A percentile compares a stretch with the other conserved stretches of the same genome.
These are phyloP conservation scores for Arothron firmamentum DNA, from an alignment of 2,113 vertebrate species.

Conservation along the genomic window DNA sequence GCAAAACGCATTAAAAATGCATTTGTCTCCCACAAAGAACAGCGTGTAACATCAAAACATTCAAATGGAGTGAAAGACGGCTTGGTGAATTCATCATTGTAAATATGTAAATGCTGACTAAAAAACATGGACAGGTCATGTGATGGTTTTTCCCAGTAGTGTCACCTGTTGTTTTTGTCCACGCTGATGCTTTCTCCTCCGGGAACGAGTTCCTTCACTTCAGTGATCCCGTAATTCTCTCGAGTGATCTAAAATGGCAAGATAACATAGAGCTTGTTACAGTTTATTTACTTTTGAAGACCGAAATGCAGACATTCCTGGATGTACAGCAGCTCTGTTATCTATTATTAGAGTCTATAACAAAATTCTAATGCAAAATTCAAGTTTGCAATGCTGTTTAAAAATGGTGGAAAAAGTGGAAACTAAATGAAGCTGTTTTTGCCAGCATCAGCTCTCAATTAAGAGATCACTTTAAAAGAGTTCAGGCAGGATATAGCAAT, in stretches of 20 bases:
- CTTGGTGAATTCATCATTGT: neutral
- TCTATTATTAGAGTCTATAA: neutral
- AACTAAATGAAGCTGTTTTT: too few relatives aligned
- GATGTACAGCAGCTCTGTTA: neutral
- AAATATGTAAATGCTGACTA: neutral
- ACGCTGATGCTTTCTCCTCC: conserved; percentile 85
- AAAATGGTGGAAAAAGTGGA: too few relatives aligned
- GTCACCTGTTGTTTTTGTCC: conserved; percentile 86
- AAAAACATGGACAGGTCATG: neutral
- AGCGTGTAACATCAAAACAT: neutral
- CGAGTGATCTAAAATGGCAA: conserved; percentile 82
- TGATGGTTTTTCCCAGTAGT: neutral
- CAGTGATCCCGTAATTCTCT: conserved; percentile 89
- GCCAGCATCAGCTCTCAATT: too few relatives aligned
- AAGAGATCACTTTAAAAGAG: too few relatives aligned
- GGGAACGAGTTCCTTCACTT: conserved; percentile 87
- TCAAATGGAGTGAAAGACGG: neutral
- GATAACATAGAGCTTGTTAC: neutral
- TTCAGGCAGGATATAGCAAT: too few relatives aligned
- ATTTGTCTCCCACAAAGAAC: conserved; percentile 16
- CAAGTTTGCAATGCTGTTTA: too few relatives aligned
- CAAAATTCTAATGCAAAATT: too few relatives aligned
- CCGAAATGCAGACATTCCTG: neutral
- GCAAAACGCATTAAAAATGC: neutral
- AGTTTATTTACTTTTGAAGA: neutral